Base-by-base conservation (phyloP, 2,113 vertebrate genomes). In the Ardeotis arabs region DNA sequence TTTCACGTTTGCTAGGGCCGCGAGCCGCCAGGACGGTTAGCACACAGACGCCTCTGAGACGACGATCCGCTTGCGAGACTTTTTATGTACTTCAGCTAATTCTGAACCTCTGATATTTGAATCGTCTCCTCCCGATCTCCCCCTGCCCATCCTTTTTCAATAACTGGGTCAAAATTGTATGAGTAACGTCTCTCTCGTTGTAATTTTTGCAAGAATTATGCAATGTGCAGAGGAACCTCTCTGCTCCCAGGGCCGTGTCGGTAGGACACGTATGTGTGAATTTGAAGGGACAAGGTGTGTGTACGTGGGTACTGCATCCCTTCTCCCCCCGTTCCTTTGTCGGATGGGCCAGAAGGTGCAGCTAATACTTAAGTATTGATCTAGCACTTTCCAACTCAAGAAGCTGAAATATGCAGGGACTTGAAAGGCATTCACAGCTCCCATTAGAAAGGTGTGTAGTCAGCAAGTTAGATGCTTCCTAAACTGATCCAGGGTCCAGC, bases 41-140 rank as follows among this genome's bases (percentile, higher is more conserved):
- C 60, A 39, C 3, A 0, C 19, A 28, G 55, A 31, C 56, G 37
- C 35, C 47, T 68, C 59, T 23, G 45, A 8, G 12, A 2, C 4
- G 11, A 11, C 3, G 2, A 4, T 53, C 44, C 4, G 3, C n/a
- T 92, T 12, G 0, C 0, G 0, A 53, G 39, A 7, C 56, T 19
- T 55, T 2, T 13, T 29, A 2, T 1, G 3, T 1, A 2, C 72
- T 59, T 35, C 6, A 28, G 24, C 45, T 58, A 25, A 4, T 91
- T 76, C 25, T 53, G 37, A n/a, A 37, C 12, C 17, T 64, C 35
- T 60, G 35, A 33, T 78, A 58, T 5, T 64, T 62, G 35, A 73
- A n/a, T 37, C 3, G 0, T 58, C 24, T 82, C 39, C 33, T 93
- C 60, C 6, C 19, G 11, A 14, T 33, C 4, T 73, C 17, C 29